Base-by-base conservation (phyloP, 2,888 invertebrate genomes). In the Melanophora roralis region DNA sequence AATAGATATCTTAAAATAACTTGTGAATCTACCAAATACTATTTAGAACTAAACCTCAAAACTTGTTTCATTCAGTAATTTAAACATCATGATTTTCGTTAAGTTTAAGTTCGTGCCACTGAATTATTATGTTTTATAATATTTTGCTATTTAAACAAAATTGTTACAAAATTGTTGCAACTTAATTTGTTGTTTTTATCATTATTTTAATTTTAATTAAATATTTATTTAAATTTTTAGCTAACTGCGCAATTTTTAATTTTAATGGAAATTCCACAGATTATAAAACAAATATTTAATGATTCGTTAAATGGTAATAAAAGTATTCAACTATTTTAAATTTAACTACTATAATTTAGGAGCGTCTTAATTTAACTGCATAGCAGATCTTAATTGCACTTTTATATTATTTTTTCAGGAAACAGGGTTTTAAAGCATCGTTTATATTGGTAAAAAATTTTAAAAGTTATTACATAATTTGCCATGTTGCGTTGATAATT, bases 221-320 rank as follows among this genome's bases (percentile, higher is more conserved):
- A 34, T 60, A 40, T 59, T 7, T 23, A 38, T 21, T 21, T 40
- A 5, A 57, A 59, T n/a, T n/a, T 36, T 23, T 14, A 47, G 49
- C 57, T 14, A 65, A 59, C 59, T 67, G 74, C 74, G 51, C 74
- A 74, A 67, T 60, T 32, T 14, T 65, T 38, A 38, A 49, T 8
- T 9, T n/a, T 9, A 8, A 1, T 23, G 65, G 65, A 59, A 67
- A 51, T 73, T 49, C 73, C 57, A 40, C 32, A 65, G 64, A 57
- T 16, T 65, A 57, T 47, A 47, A 57, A 74, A 65, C n/a, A 59
- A 74, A 43, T 65, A 65, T 59, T 74, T 74, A 65, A 65, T 74
- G 65, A 65, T 64, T 73, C 21, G 47, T 73, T 40, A 74, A 74
- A 57, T 65, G 57, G 53, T 51, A 62, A 62, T 62, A 49, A 71